phyloP scores from a whole-genome alignment of 2,113 vertebrate species.

The Hymenochirus boettgeri region DNA sequence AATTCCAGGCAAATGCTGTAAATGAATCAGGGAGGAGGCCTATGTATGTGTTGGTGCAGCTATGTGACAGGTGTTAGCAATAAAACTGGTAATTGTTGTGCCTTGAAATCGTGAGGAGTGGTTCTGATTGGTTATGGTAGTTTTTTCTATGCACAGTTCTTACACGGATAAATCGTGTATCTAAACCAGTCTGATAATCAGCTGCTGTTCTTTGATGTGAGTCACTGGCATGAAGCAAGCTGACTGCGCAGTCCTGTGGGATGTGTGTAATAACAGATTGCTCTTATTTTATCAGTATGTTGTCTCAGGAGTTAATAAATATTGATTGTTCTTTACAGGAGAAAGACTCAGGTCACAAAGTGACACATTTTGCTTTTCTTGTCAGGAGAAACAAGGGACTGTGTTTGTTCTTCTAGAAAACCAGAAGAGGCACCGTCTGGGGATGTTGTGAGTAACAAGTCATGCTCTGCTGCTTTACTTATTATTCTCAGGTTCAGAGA shows the following conservation, averaged over 20 bases:
- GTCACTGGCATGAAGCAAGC: neutral
- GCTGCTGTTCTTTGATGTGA: slow-evolving; percentile 5
- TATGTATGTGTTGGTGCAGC: too few species aligned
- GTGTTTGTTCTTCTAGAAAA: slow-evolving; percentile 64
- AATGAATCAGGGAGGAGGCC: too few species aligned
- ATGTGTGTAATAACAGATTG: neutral
- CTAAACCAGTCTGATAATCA: neutral
- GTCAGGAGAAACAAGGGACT: slow-evolving; percentile 66
- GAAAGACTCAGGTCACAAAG: slow-evolving; percentile 18
- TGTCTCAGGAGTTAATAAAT: slow-evolving; percentile 26
- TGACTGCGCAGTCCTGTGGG: neutral
- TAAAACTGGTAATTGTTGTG: too few species aligned
- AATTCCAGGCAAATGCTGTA: too few species aligned
- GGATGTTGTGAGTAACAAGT: slow-evolving; percentile 66
- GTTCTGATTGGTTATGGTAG: too few species aligned
- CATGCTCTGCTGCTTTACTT: neutral
- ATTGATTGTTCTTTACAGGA: slow-evolving; percentile 15
- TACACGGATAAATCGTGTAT: neutral
- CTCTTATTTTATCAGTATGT: neutral
- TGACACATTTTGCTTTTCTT: slow-evolving; percentile 28
- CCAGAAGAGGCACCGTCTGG: slow-evolving; percentile 55
- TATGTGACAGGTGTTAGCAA: too few species aligned
- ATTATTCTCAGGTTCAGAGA: too few species aligned
- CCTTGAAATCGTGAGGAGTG: too few species aligned
- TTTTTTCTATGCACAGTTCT: too few species aligned